These are phyloP conservation scores for Esox masquinongy DNA, from an alignment of 2,797 vertebrate species.

Conservation along the genomic window DNA sequence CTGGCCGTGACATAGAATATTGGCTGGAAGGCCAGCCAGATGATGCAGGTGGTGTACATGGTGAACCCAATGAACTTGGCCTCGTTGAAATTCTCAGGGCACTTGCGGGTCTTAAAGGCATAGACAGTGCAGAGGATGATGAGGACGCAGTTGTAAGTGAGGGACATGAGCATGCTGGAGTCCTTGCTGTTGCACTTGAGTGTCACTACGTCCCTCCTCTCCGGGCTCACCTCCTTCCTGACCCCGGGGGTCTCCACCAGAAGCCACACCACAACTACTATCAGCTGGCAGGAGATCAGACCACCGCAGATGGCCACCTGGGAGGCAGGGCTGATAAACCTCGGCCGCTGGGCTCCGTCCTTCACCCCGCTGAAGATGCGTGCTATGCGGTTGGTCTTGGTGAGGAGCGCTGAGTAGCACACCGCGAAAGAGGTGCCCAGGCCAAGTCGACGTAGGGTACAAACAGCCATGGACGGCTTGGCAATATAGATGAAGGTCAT, in stretches of 20 bases:
- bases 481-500: constrained; percentile 98
- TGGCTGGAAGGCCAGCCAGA: constrained; percentile 98
- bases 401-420: constrained; percentile 95
- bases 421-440: constrained; percentile 94
- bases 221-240: constrained; percentile 90
- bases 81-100: constrained; percentile 98
- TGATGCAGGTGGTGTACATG: constrained; percentile 99
- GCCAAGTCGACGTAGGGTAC: constrained; percentile 88
- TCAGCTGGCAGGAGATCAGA: constrained; percentile 94
- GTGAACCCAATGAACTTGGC: constrained; percentile 99
- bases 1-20: constrained; percentile 99
- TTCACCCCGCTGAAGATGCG: constrained; percentile 94
- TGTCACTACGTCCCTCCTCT: constrained; percentile 91
- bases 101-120: constrained; percentile 98
- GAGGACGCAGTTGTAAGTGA: constrained; percentile 96
- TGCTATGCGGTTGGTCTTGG: constrained; percentile 97
- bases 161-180: constrained; percentile 95
- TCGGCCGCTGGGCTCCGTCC: constrained; percentile 90
- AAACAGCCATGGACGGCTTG: constrained; percentile 90
- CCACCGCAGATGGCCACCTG: constrained; percentile 95
- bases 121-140: constrained; percentile 98
- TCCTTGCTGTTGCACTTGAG: constrained; percentile 96
- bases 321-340: constrained; percentile 95
- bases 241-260: constrained; percentile 91
- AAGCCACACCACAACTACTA: constrained; percentile 91